These are phyloP conservation scores for Aphelinus certus DNA, from an alignment of 1,140 invertebrate genomes.

Conservation along the genomic window DNA sequence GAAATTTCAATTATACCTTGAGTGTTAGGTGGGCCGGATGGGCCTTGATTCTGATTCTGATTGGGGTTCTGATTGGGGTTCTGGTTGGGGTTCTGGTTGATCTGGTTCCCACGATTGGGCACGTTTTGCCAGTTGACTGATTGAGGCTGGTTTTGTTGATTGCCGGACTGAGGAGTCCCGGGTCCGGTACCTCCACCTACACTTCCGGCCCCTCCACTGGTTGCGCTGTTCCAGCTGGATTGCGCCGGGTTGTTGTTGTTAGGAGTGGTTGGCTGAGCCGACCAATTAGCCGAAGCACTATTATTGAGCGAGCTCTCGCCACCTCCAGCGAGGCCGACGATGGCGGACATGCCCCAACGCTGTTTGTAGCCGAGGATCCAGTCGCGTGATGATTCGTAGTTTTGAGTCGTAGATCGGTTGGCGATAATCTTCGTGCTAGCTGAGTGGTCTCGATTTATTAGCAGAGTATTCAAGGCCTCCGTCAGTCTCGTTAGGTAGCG, in stretches of 20 bases:
- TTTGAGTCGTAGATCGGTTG: not conserved
- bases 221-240: constrained; percentile 55
- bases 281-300: constrained; percentile 76
- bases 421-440: not conserved
- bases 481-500: constrained; percentile 52
- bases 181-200: constrained; percentile 61
- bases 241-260: constrained; percentile 68
- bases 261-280: constrained; percentile 73
- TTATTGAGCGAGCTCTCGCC: constrained; percentile 82
- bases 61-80: constrained; percentile 60
- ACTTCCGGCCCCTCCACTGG: constrained; percentile 56
- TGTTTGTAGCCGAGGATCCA: constrained; percentile 50
- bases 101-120: constrained; percentile 52
- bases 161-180: constrained; percentile 50
- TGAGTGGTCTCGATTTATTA: constrained; percentile 28
- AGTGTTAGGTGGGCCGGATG: constrained; percentile 58
- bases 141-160: constrained; percentile 40
- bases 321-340: constrained; percentile 75
- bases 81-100: constrained; percentile 58
- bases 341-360: constrained; percentile 70
- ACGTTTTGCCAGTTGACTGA: constrained; percentile 30
- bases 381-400: constrained; percentile 1
- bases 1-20: constrained; percentile 43
- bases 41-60: constrained; percentile 61
- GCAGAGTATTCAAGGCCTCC: constrained; percentile 49